These are phyloP conservation scores for Morpho achilles DNA, from an alignment of 2,888 invertebrate species.

Conservation along the genomic window DNA sequence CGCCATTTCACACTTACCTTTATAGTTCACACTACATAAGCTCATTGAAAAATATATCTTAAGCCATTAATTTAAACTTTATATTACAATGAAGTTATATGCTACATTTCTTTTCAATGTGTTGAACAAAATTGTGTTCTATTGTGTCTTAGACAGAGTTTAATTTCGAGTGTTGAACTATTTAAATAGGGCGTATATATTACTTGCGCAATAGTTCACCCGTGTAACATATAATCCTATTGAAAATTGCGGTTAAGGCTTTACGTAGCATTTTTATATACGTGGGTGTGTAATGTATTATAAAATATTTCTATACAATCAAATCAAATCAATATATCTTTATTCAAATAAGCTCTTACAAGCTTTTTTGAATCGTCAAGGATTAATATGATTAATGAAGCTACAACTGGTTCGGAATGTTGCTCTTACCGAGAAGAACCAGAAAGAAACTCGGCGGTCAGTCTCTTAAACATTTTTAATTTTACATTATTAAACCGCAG, in stretches of 20 bases:
- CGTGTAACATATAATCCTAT: constrained; percentile 21
- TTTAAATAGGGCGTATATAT: constrained; percentile 9
- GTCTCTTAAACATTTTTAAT: too few relatives aligned
- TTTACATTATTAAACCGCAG: too few relatives aligned
- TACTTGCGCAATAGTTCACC: constrained; percentile 13
- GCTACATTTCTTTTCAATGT: not conserved
- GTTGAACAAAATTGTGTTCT: not conserved
- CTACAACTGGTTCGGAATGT: too few relatives aligned
- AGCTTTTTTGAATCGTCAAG: too few relatives aligned
- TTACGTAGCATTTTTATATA: constrained; percentile 5
- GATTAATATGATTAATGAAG: too few relatives aligned
- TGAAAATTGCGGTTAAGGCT: constrained; percentile 23
- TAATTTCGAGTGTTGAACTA: not conserved
- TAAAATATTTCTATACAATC: too few relatives aligned
- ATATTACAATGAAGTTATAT: constrained; percentile 1
- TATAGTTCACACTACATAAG: not conserved
- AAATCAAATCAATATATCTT: too few relatives aligned
- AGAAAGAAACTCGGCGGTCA: too few relatives aligned
- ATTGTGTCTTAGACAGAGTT: not conserved
- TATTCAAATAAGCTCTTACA: too few relatives aligned
- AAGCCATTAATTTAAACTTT: not conserved
- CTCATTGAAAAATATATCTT: not conserved
- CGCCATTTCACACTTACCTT: constrained; percentile 2
- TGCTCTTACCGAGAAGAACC: too few relatives aligned
- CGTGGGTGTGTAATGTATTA: too few relatives aligned